Evolutionary conservation across 2,113 vertebrate genomes (phyloP).

Genomic region (Sylvietta virens): DNA sequence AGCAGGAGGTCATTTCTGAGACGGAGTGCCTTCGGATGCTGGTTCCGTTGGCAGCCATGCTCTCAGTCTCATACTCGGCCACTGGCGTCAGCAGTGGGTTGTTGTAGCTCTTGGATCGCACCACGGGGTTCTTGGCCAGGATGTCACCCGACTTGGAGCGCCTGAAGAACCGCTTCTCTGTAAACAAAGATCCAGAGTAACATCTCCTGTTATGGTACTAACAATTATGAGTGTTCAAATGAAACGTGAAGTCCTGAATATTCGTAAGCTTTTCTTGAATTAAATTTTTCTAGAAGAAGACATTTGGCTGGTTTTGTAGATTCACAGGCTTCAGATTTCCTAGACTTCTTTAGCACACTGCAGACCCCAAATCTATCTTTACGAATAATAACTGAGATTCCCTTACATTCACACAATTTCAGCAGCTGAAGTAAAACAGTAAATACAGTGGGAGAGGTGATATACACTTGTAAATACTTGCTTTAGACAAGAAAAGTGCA

Average conservation of each 20-base stretch:
- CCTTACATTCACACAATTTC: not conserved
- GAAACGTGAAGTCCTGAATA: not conserved
- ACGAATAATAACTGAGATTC: not conserved
- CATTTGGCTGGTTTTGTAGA: not conserved
- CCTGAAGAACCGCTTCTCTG: constrained; percentile 84
- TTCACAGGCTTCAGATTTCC: not conserved
- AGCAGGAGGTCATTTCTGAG: constrained; percentile 88
- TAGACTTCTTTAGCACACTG: not conserved
- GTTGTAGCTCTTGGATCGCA: constrained; percentile 95
- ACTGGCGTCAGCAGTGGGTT: constrained; percentile 89
- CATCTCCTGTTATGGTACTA: not conserved
- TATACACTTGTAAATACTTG: not conserved
- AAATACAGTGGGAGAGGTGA: not conserved
- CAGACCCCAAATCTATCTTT: not conserved
- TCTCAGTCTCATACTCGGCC: constrained; percentile 83
- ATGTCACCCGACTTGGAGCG: constrained; percentile 72
- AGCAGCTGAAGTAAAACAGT: not conserved
- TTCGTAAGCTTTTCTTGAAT: not conserved
- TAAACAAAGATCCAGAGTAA: not conserved
- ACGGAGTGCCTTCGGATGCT: constrained; percentile 88
- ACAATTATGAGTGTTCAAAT: not conserved
- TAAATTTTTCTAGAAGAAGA: not conserved
- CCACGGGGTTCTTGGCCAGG: constrained; percentile 84
- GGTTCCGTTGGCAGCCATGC: not conserved
- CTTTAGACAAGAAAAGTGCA: not conserved